phyloP scores from a whole-genome alignment of 2,888 invertebrate species.

The Drosophila ezoana region DNA sequence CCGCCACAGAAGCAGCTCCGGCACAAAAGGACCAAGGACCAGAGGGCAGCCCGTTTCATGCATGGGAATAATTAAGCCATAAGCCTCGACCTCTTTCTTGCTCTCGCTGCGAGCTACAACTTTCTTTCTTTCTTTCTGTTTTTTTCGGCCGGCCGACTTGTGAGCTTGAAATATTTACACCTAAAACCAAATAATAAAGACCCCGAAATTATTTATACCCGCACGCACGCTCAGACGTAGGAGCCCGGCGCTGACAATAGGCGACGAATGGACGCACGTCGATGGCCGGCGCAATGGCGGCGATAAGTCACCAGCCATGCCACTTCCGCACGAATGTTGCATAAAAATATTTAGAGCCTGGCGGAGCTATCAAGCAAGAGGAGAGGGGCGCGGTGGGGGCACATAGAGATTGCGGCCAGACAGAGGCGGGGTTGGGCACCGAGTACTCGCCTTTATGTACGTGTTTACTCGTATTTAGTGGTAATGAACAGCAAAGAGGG shows the following conservation, averaged over 20 bases:
- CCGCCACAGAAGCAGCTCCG: conserved; percentile 4
- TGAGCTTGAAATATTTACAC: conserved; percentile 81
- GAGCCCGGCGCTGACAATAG: conserved; percentile 46
- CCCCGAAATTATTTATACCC: conserved; percentile 74
- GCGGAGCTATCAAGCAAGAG: conserved; percentile 17
- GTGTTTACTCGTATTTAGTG: conserved; percentile 27
- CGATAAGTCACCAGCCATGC: conserved; percentile 76
- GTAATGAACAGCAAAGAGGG: conserved; percentile 8
- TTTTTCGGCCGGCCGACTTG: conserved; percentile 50
- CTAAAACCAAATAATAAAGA: conserved; percentile 76
- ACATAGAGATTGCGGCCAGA: conserved; percentile 11
- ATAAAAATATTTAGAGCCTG: conserved; percentile 51
- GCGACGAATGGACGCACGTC: conserved; percentile 45
- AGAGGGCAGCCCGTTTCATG: conserved; percentile 67
- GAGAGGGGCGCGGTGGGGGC: neutral
- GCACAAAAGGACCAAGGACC: conserved; percentile 42
- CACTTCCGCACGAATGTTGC: conserved; percentile 72
- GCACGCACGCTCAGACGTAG: conserved; percentile 48
- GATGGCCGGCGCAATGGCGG: conserved; percentile 68
- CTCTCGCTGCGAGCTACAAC: conserved; percentile 37
- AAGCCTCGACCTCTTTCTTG: conserved; percentile 80
- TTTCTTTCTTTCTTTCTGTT: conserved; percentile 11
- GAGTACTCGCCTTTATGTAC: neutral
- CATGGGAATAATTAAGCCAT: conserved; percentile 80
- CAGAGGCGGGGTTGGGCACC: neutral